A percentile compares a stretch with the other conserved stretches of the same genome.
Evolutionary conservation across 2,113 vertebrate genomes (phyloP).

Genomic region (Lethenteron camtschaticum): DNA sequence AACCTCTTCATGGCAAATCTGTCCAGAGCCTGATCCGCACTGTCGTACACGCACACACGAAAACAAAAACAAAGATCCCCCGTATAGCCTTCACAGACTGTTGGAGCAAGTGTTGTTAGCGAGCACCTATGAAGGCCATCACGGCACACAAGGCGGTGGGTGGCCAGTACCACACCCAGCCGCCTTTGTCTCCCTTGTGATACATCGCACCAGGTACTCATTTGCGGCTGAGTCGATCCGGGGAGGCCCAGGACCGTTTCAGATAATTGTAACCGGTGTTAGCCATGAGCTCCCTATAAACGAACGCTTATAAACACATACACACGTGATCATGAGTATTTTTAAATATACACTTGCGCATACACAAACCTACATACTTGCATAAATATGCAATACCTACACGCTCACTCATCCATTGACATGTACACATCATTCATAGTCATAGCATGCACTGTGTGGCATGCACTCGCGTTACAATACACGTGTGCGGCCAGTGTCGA

Average conservation of each 20-base stretch:
- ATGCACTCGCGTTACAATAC: no score
- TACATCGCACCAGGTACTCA: background rate
- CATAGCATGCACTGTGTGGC: no score
- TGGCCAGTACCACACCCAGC: background rate
- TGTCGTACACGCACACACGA: conserved; percentile 15
- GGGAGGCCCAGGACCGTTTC: background rate
- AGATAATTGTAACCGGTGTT: background rate
- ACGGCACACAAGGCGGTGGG: background rate
- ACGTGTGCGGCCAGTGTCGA: no score
- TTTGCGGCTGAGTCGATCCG: background rate
- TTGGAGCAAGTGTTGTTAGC: background rate
- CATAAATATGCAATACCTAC: background rate
- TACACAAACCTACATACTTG: background rate
- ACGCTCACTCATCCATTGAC: background rate
- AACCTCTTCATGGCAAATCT: conserved; percentile 97
- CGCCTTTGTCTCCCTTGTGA: background rate
- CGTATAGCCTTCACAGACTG: background rate
- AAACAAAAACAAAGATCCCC: background rate
- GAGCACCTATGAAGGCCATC: background rate
- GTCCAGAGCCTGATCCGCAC: conserved; percentile 84
- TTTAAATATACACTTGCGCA: background rate
- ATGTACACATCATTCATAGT: background rate
- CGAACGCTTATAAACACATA: background rate
- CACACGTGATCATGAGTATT: background rate
- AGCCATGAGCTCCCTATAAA: background rate